Evolutionary conservation across 2,888 invertebrate genomes (phyloP), one percentile per base, ranked within the genome.

Genomic region (Zaprionus lineosus): DNA sequence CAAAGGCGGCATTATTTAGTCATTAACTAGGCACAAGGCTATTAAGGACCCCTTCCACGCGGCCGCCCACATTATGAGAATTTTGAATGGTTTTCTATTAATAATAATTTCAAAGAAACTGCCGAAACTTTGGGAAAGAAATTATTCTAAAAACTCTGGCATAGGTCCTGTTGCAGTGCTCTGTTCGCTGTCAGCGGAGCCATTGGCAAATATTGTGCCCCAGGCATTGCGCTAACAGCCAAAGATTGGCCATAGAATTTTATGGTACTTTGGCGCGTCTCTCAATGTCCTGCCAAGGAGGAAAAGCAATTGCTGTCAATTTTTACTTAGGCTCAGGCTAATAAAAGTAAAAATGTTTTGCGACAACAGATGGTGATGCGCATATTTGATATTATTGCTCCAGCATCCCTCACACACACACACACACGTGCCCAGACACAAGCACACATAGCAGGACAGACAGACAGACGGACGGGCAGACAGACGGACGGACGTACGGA

Each of bases 261-360:
- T 69, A 77, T 76, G 76, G 69, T 41, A 55, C 79, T 77, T 79
- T 59, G 68, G 78, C 53, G 73, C 48, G 61, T 53, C 50, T 51
- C 61, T 48, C 60, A 51, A 46, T 18, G 52, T 41, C 51, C 40
- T 41, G 24, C 14, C 28, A 18, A 55, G 8, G 40, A 47, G 28
- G 46, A 58, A 59, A 76, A 72, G 70, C 81, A 78, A 78, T 79
- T 77, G 81, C 71, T 81, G 81, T 71, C 81, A 78, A 81, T 78
- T 78, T 66, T 58, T 68, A 74, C 77, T 77, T 73, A 72, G 79
- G 74, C 56, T 48, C 31, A 41, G 52, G 33, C 65, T 63, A 74
- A 59, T 74, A 77, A 81, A 74, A 58, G 68, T 56, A 40, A 62
- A 65, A 65, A 66, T 63, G 68, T 70, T 58, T 60, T 52, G 70